Evolutionary conservation across 2,888 invertebrate species (phyloP).

Genomic region (Psylliodes chrysocephalus): DNA sequence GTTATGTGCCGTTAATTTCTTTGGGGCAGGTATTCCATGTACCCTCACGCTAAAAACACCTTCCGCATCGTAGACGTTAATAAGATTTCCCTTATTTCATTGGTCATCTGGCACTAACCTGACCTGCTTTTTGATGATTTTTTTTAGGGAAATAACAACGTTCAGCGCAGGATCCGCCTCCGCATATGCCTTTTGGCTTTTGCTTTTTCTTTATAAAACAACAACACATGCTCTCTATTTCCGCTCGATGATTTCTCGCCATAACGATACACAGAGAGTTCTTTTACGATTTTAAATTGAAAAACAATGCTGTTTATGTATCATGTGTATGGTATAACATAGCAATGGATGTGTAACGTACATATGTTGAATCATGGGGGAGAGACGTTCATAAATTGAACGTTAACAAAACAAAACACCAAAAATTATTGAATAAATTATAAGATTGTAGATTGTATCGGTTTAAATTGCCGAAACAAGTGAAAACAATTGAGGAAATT

Average conservation of each 20-base stretch:
- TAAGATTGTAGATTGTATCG: no score
- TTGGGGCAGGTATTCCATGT: no score
- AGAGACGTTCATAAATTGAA: no score
- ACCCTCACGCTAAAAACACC: no score
- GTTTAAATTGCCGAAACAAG: no score
- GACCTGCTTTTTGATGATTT: not conserved
- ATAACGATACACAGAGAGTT: conserved; percentile 12
- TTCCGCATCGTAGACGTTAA: no score
- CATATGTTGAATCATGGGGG: not conserved
- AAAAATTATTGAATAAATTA: no score
- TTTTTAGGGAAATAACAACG: not conserved
- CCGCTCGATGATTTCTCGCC: conserved; percentile 17
- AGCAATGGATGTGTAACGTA: not conserved
- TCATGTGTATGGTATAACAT: not conserved
- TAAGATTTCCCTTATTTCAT: not conserved
- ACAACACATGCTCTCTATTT: conserved; percentile 24
- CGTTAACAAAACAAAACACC: no score
- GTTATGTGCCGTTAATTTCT: no score
- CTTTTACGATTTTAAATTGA: conserved; percentile 23
- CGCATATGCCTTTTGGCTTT: conserved; percentile 17
- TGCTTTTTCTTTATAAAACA: conserved; percentile 10
- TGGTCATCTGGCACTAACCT: not conserved
- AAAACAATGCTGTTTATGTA: conserved; percentile 22
- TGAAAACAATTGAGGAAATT: no score
- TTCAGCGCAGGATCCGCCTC: not conserved